A percentile compares a stretch with the other conserved stretches of the same genome.
Evolutionary conservation across 2,888 invertebrate species (phyloP).

Genomic region (Xanthia togata): DNA sequence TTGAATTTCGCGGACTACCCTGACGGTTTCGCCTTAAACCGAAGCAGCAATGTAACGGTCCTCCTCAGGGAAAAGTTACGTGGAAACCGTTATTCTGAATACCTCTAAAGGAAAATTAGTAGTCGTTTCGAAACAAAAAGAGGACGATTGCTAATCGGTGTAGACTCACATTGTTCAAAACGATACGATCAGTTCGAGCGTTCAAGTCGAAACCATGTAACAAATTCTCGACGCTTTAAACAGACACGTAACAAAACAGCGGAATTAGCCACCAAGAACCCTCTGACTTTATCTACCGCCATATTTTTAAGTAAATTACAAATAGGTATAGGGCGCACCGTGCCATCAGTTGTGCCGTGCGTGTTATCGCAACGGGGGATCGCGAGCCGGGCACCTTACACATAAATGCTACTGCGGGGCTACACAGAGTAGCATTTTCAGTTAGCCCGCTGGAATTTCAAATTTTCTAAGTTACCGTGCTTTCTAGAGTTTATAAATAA

Average conservation of each 20-base stretch:
- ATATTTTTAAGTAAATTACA: constrained; percentile 90
- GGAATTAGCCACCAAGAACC: constrained; percentile 82
- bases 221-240: constrained; percentile 75
- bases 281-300: constrained; percentile 83
- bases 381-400: constrained; percentile 80
- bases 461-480: background rate
- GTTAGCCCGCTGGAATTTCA: background rate
- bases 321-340: constrained; percentile 85
- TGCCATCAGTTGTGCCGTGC: constrained; percentile 87
- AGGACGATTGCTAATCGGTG: constrained; percentile 53
- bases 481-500: background rate
- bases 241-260: constrained; percentile 77
- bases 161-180: constrained; percentile 45
- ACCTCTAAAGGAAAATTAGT: constrained; percentile 48
- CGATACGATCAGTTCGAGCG: constrained; percentile 59
- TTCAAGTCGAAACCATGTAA: constrained; percentile 65
- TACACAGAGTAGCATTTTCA: constrained; percentile 65
- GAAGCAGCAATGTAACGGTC: constrained; percentile 24
- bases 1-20: no score
- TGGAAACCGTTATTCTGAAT: constrained; percentile 40
- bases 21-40: background rate
- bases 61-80: constrained; percentile 50
- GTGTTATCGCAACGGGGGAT: constrained; percentile 87
- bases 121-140: constrained; percentile 41
- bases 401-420: constrained; percentile 66